Conservation (phyloP, 35 echinoderm and acorn worm genomes). For the Eucidaris tribuloides region DNA sequence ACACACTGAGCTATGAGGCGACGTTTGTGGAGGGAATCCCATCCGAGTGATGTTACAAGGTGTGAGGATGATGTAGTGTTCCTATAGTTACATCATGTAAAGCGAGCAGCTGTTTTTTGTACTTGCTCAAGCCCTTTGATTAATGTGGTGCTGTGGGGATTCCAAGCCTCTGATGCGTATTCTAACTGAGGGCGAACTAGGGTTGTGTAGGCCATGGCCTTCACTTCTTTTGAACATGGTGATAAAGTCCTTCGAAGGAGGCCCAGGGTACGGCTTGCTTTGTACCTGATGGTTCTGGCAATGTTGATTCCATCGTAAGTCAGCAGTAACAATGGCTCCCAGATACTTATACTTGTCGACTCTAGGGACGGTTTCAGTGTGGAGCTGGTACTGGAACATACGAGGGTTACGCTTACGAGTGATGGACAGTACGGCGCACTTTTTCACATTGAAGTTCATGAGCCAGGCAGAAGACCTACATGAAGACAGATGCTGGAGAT, state of each 20-base stretch:
- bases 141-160: not conserved
- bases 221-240: constrained; percentile 14
- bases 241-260: constrained; percentile 1
- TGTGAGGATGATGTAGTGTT: too few species aligned
- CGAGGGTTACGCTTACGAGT: constrained; percentile 22
- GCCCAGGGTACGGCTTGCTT: constrained; percentile 18
- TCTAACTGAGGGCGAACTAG: constrained; percentile 19
- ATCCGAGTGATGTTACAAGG: too few species aligned
- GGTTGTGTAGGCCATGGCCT: constrained; percentile 3
- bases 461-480: constrained; percentile 37
- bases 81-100: too few species aligned
- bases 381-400: constrained; percentile 25
- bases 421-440: constrained; percentile 33
- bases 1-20: too few species aligned
- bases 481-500: constrained; percentile 15
- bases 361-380: not conserved
- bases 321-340: constrained; percentile 24
- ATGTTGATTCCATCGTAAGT: constrained; percentile 27
- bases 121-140: constrained; percentile 1
- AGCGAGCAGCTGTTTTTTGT: not conserved
- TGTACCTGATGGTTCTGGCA: constrained; percentile 15
- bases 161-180: constrained; percentile 25
- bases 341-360: constrained; percentile 37
- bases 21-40: too few species aligned
- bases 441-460: constrained; percentile 41